Percentiles rank a stretch among this genome's conserved stretches.
Evolutionary conservation across 2,113 vertebrate genomes (phyloP).

Genomic region (Engystomops pustulosus): DNA sequence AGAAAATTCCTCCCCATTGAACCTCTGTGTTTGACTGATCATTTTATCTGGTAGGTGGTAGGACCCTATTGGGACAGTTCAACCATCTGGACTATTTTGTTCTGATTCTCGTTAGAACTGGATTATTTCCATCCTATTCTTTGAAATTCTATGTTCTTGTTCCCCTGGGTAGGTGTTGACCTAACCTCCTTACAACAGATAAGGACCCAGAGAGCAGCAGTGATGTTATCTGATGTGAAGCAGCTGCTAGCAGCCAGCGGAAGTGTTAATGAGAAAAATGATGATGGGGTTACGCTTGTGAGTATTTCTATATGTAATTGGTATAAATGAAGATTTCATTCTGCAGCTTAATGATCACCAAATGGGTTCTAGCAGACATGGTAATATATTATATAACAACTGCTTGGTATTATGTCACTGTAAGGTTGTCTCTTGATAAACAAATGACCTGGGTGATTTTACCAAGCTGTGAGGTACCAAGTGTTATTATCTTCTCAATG

Average conservation of each 20-base stretch:
- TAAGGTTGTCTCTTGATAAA: neutral
- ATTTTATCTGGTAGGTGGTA: neutral
- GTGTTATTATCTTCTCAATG: neutral
- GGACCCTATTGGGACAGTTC: neutral
- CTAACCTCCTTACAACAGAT: conserved; percentile 80
- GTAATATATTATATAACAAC: neutral
- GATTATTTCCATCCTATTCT: neutral
- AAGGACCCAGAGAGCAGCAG: conserved; percentile 81
- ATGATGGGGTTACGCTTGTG: conserved; percentile 91
- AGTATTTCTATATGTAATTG: conserved; percentile 61
- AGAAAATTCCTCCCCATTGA: neutral
- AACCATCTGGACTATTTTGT: neutral
- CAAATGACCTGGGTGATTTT: conserved; percentile 10
- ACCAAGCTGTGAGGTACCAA: neutral
- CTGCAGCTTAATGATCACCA: conserved; percentile 17
- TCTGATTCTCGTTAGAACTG: neutral
- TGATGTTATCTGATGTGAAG: conserved; percentile 87
- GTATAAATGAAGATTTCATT: neutral
- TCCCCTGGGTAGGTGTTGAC: conserved; percentile 80
- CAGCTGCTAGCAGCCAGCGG: conserved; percentile 80
- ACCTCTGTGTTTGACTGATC: no score
- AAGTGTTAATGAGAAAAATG: conserved; percentile 82
- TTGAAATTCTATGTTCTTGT: neutral
- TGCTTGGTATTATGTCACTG: conserved; percentile 12
- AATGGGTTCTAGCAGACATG: neutral